Conservation (phyloP, 1,140 invertebrate species). For the Drosophila carrolli region DNA sequence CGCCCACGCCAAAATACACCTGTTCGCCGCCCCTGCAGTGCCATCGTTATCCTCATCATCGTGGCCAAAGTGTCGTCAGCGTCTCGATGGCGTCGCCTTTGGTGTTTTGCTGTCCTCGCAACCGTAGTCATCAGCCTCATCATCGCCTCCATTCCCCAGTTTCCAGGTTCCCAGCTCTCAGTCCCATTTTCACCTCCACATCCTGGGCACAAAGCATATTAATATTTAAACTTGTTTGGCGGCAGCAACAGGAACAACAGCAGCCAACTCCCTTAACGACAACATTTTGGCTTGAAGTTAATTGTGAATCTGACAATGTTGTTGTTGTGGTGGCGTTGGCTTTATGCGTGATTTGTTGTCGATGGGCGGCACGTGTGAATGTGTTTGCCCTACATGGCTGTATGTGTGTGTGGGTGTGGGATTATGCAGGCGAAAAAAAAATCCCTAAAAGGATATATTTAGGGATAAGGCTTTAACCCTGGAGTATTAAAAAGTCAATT, state of each 20-base stretch:
- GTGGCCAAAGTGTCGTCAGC: conserved; percentile 58
- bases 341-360: conserved; percentile 70
- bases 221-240: conserved; percentile 71
- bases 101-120: conserved; percentile 16
- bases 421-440: conserved; percentile 2
- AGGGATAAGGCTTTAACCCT: not conserved
- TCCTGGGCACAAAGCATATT: conserved; percentile 61
- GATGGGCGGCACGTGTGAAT: conserved; percentile 62
- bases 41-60: conserved; percentile 24
- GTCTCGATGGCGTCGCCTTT: conserved; percentile 53
- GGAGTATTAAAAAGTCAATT: too few species aligned
- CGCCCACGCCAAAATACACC: conserved; percentile 8
- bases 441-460: not conserved
- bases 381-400: conserved; percentile 9
- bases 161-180: not conserved
- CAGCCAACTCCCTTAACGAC: conserved; percentile 47
- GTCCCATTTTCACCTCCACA: conserved; percentile 22
- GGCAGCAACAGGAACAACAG: conserved; percentile 18
- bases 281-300: conserved; percentile 72
- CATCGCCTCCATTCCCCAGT: conserved; percentile 17
- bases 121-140: conserved; percentile 37
- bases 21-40: conserved; percentile 24
- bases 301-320: conserved; percentile 59
- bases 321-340: conserved; percentile 26
- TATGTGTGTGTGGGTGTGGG: conserved; percentile 3